Conservation (phyloP, 2,888 invertebrate species). For the Plagodis dolabraria region DNA sequence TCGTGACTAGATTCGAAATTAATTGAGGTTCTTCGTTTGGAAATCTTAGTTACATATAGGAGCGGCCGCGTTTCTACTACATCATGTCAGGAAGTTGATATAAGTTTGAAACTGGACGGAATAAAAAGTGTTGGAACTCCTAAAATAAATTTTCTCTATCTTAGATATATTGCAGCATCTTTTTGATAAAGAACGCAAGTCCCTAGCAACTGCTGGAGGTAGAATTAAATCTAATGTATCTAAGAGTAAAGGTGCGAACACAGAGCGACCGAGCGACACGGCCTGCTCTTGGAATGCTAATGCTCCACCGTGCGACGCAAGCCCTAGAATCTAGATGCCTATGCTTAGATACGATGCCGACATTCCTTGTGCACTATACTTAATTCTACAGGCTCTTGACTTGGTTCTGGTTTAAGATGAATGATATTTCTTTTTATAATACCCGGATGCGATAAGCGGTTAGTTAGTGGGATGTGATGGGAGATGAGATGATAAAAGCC, state of each 20-base stretch:
- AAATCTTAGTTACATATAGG: too few species aligned
- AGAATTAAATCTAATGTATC: constrained; percentile 37
- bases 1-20: too few species aligned
- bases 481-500: constrained; percentile 22
- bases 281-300: constrained; percentile 60
- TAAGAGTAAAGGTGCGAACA: constrained; percentile 53
- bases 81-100: too few species aligned
- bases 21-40: too few species aligned
- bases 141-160: too few species aligned
- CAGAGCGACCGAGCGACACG: constrained; percentile 39
- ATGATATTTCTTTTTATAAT: constrained; percentile 36
- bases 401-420: constrained; percentile 31
- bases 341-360: constrained; percentile 50
- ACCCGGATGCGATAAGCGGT: constrained; percentile 35
- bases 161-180: not conserved
- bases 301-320: constrained; percentile 45
- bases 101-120: too few species aligned
- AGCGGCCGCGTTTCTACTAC: too few species aligned
- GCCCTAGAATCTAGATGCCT: constrained; percentile 53
- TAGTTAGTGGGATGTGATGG: constrained; percentile 4
- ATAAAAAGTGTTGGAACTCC: too few species aligned
- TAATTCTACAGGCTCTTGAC: constrained; percentile 22
- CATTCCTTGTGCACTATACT: constrained; percentile 44
- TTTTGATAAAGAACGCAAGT: constrained; percentile 15
- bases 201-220: constrained; percentile 25